Conservation (phyloP, 2,797 vertebrate species). For the Yasuhikotakia modesta region DNA sequence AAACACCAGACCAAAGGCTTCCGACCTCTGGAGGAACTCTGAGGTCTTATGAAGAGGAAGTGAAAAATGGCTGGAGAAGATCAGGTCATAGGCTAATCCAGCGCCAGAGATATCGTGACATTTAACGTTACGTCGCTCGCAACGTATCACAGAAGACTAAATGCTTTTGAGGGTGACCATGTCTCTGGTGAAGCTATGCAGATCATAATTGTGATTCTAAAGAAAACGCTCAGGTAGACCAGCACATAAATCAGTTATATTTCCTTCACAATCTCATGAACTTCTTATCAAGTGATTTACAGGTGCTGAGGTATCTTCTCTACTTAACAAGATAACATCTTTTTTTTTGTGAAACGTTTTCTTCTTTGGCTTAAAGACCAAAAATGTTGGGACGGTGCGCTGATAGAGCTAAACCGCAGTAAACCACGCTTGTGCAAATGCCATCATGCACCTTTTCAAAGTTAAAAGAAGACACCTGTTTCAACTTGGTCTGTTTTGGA, state of each 20-base stretch:
- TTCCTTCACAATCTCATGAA: conserved; percentile 24
- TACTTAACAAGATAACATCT: conserved; percentile 20
- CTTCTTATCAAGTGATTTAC: conserved; percentile 37
- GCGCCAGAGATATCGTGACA: conserved; percentile 16
- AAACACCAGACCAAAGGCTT: conserved; percentile 29
- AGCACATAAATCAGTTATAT: conserved; percentile 22
- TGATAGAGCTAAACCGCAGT: conserved; percentile 20
- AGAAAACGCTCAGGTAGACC: conserved; percentile 47
- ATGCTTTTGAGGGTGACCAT: conserved; percentile 49
- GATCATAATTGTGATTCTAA: conserved; percentile 49
- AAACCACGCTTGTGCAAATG: conserved; percentile 12
- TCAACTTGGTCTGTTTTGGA: conserved; percentile 59
- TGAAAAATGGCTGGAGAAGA: conserved; percentile 40
- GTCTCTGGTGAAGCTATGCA: conserved; percentile 49
- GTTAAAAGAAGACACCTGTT: conserved; percentile 58
- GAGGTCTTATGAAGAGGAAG: conserved; percentile 37
- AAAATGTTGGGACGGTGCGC: conserved; percentile 25
- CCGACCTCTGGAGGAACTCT: conserved; percentile 52
- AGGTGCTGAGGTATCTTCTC: conserved; percentile 16
- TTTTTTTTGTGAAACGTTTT: neutral
- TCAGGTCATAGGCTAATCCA: conserved; percentile 40
- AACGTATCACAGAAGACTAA: conserved; percentile 49
- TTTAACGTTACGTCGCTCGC: conserved; percentile 34
- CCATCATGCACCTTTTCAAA: conserved; percentile 35
- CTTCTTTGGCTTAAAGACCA: conserved; percentile 2